phyloP scores from a whole-genome alignment of 2,113 vertebrate genomes.

The Paracyprichromis sp. region DNA sequence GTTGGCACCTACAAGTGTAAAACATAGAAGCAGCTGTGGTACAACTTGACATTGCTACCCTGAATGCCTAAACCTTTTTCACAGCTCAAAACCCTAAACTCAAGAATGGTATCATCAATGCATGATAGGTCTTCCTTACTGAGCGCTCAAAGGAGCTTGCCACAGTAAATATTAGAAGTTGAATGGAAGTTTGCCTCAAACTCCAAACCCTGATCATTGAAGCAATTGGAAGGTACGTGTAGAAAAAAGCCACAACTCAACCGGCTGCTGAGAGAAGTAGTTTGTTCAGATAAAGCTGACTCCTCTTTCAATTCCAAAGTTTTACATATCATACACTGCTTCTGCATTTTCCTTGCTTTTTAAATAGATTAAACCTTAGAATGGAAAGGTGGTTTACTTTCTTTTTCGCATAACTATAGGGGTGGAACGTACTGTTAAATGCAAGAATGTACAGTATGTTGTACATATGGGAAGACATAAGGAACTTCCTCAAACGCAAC shows the following conservation, averaged over 20 bases:
- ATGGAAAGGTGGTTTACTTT: background rate
- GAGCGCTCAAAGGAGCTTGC: background rate
- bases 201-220: background rate
- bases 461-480: background rate
- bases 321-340: background rate
- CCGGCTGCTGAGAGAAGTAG: background rate
- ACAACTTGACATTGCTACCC: background rate
- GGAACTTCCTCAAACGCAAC: background rate
- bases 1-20: background rate
- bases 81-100: fast-evolving
- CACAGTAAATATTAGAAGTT: fast-evolving
- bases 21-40: background rate
- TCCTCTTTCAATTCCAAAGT: background rate
- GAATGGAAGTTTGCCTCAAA: background rate
- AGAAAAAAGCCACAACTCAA: background rate
- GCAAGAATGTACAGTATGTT: background rate
- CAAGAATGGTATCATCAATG: fast-evolving
- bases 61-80: background rate
- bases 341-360: background rate
- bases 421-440: background rate
- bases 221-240: fast-evolving
- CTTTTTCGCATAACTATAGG: background rate
- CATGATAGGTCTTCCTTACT: background rate
- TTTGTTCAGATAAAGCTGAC: background rate
- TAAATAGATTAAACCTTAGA: background rate